These are phyloP conservation scores for Nebria brevicollis DNA, from an alignment of 2,888 invertebrate genomes.

Conservation along the genomic window DNA sequence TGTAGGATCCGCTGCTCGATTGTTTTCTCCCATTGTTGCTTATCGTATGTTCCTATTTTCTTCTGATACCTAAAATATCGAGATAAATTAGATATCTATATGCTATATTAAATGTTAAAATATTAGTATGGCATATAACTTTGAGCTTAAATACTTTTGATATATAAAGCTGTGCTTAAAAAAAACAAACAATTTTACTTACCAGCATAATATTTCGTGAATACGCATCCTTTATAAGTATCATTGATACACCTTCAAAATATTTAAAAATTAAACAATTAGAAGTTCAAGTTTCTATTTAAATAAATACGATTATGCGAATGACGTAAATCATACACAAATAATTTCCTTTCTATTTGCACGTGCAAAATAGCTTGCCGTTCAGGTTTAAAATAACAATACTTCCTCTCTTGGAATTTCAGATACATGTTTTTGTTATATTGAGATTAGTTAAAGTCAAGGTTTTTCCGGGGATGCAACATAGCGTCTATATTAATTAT, in stretches of 20 bases:
- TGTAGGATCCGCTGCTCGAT: slow-evolving; percentile 91
- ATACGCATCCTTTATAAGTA: slow-evolving; percentile 31
- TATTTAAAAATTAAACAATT: background rate
- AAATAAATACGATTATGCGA: background rate
- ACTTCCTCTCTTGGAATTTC: background rate
- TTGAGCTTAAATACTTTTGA: too few relatives aligned
- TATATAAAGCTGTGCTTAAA: too few relatives aligned
- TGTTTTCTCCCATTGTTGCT: slow-evolving; percentile 96
- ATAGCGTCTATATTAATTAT: background rate
- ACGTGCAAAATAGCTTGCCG: background rate
- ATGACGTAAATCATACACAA: background rate
- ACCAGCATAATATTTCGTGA: slow-evolving; percentile 41
- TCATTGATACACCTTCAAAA: slow-evolving; percentile 21
- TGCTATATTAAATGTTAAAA: background rate
- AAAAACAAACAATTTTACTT: background rate
- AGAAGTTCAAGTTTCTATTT: background rate
- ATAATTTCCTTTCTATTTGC: background rate
- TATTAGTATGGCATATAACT: background rate
- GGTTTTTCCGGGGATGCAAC: background rate
- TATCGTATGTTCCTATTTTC: slow-evolving; percentile 96
- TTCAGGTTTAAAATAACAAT: background rate
- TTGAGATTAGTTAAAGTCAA: background rate
- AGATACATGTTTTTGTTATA: background rate
- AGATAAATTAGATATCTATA: slow-evolving; percentile 1
- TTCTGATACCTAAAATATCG: slow-evolving; percentile 82